Conservation (phyloP, 2,113 vertebrate genomes). For the Protomyctophum bolini region DNA sequence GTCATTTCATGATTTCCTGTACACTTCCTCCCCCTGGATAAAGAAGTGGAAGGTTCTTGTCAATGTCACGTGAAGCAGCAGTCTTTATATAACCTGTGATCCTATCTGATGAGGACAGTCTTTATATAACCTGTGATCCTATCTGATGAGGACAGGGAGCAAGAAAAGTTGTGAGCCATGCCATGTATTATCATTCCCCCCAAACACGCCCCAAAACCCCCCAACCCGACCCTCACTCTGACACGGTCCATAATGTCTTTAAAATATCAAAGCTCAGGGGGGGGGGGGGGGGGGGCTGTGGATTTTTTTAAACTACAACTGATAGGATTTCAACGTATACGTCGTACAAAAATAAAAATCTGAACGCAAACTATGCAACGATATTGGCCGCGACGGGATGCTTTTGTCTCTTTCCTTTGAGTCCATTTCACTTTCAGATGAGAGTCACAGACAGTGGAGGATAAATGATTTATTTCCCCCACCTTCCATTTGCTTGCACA, state of each 20-base stretch:
- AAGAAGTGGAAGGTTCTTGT: slow-evolving; percentile 30
- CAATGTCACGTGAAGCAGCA: slow-evolving; percentile 25
- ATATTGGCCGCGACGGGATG: slow-evolving; percentile 44
- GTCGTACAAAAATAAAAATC: slow-evolving; percentile 79
- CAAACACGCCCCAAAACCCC: background rate
- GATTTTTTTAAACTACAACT: slow-evolving; percentile 53
- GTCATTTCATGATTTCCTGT: slow-evolving; percentile 45
- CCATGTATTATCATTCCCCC: slow-evolving; percentile 8
- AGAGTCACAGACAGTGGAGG: slow-evolving; percentile 32
- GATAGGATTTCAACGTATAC: slow-evolving; percentile 66
- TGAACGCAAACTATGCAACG: slow-evolving; percentile 39
- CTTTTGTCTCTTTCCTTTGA: slow-evolving; percentile 21
- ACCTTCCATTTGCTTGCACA: slow-evolving; percentile 41
- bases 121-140: background rate
- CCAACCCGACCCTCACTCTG: background rate
- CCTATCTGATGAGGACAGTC: slow-evolving; percentile 21
- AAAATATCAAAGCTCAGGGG: slow-evolving; percentile 38
- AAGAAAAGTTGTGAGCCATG: slow-evolving; percentile 39
- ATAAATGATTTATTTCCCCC: slow-evolving; percentile 42
- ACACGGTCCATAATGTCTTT: slow-evolving; percentile 31
- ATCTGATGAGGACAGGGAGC: slow-evolving; percentile 28
- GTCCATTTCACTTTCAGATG: slow-evolving; percentile 34
- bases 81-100: slow-evolving; percentile 15
- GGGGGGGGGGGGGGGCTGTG: no score
- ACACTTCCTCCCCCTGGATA: slow-evolving; percentile 49